phyloP scores from a whole-genome alignment of 2,888 invertebrate species.

The Lobophora halterata region DNA sequence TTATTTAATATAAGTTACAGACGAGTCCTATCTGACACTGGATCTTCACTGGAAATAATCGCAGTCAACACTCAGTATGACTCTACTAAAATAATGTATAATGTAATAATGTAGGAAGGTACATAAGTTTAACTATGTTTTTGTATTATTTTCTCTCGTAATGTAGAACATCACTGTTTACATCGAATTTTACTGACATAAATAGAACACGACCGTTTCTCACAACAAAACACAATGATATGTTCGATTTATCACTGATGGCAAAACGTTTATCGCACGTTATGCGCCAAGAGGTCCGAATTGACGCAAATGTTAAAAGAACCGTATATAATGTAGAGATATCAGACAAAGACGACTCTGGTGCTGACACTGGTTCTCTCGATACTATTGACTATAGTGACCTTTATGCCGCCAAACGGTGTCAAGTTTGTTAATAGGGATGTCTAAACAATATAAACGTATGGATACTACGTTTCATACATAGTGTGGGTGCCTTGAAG shows the following conservation, averaged over 20 bases:
- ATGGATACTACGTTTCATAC: conserved; percentile 75
- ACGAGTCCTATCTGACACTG: conserved; percentile 10
- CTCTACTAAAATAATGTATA: too few relatives aligned
- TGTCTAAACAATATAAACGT: conserved; percentile 67
- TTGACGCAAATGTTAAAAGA: conserved; percentile 40
- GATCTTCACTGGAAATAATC: conserved; percentile 21
- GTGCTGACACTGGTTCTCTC: conserved; percentile 27
- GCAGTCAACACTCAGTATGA: conserved; percentile 16
- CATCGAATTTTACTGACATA: conserved; percentile 19
- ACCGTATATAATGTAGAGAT: conserved; percentile 23
- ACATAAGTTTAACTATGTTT: conserved; percentile 7
- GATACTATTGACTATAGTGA: conserved; percentile 49
- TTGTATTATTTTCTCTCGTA: conserved; percentile 1
- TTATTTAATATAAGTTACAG: conserved; percentile 26
- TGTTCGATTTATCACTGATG: conserved; percentile 41
- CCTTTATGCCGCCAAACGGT: conserved; percentile 56
- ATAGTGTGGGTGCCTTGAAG: conserved; percentile 61
- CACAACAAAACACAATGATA: conserved; percentile 48
- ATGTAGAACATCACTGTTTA: conserved; percentile 18
- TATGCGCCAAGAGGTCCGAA: conserved; percentile 36
- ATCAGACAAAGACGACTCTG: conserved; percentile 23
- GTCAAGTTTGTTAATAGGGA: conserved; percentile 63
- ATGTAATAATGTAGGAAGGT: too few relatives aligned
- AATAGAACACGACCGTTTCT: conserved; percentile 42
- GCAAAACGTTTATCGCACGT: conserved; percentile 34